Evolutionary conservation across 1,140 invertebrate species (phyloP), one percentile per base, ranked within the genome.

Genomic region (Formica exsecta): DNA sequence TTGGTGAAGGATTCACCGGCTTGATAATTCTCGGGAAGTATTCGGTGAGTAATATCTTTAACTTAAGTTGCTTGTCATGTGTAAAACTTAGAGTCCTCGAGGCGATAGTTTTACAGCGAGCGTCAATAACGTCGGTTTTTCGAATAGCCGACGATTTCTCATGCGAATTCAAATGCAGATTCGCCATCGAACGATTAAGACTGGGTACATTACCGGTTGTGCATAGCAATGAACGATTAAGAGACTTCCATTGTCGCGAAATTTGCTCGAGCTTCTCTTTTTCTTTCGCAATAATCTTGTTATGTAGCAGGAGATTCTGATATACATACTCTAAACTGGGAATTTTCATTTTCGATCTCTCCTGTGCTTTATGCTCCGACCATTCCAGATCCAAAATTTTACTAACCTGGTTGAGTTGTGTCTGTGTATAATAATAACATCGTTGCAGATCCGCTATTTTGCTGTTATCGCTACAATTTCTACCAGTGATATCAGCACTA

Each of bases 361-460:
- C 92, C 1, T 81, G 85, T 7, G 81, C 86, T 25, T 93, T 91
- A 41, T 92, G 87, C 2, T 95, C 92, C 9, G 89, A 73, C 95
- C 94, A 95, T 44, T 95, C 92, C 6, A 94, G 36, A 48, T 95
- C 95, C 1, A 96, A 89, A 0, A 92, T 91, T 70, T 94, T 94
- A 38, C 91, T 94, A 4, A 94, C 93, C 86, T 95, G 93, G 11
- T 92, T 88, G 5, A 96, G 83, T 65, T 96, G 95, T 8, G 92
- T 93, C 54, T 95, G 95, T 1, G 94, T 91, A 48, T 95, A 95
- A 62, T 94, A 94, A 41, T 95, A 92, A 13, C 92, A 70, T 13
- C 92, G 91, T 22, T 95, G 91, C 0, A 95, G 90, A 73, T 95
- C 93, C 0, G 92, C 91, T 22, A 95, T 88, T 84, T 94, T 94